Conservation (phyloP, 1,140 invertebrate species). For the Phortica variegata region DNA sequence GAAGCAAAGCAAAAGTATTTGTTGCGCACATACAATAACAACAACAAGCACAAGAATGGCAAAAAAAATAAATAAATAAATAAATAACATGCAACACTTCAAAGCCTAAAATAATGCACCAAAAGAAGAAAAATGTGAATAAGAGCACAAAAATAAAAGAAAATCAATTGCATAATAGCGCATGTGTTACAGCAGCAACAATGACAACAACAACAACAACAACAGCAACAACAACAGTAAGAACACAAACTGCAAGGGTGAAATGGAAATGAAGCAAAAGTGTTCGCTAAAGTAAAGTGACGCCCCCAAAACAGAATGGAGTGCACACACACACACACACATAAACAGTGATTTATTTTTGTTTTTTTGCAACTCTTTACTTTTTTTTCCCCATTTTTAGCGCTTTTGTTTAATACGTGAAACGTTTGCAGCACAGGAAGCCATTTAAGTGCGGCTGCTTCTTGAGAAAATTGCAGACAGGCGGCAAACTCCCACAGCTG, state of each 20-base stretch:
- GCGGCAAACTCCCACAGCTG: constrained; percentile 22
- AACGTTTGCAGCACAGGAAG: constrained; percentile 52
- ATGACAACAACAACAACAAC: constrained; percentile 21
- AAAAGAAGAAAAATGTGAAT: constrained; percentile 15
- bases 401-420: constrained; percentile 38
- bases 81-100: constrained; percentile 23
- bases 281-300: too few relatives aligned
- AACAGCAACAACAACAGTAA: constrained; percentile 13
- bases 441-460: constrained; percentile 56
- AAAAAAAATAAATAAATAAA: constrained; percentile 6
- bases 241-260: too few relatives aligned
- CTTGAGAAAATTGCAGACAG: constrained; percentile 50
- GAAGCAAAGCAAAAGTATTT: too few relatives aligned
- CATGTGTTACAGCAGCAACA: constrained; percentile 41
- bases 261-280: too few relatives aligned
- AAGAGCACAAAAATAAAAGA: constrained; percentile 28
- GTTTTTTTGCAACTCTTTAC: too few relatives aligned
- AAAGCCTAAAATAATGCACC: constrained; percentile 22
- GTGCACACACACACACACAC: constrained; percentile 19
- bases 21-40: not conserved
- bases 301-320: too few relatives aligned
- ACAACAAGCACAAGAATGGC: not conserved
- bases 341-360: not conserved
- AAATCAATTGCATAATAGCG: constrained; percentile 55
- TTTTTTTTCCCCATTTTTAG: too few relatives aligned